These are phyloP conservation scores for Agrilus planipennis DNA, from an alignment of 1,140 invertebrate genomes.

Conservation along the genomic window DNA sequence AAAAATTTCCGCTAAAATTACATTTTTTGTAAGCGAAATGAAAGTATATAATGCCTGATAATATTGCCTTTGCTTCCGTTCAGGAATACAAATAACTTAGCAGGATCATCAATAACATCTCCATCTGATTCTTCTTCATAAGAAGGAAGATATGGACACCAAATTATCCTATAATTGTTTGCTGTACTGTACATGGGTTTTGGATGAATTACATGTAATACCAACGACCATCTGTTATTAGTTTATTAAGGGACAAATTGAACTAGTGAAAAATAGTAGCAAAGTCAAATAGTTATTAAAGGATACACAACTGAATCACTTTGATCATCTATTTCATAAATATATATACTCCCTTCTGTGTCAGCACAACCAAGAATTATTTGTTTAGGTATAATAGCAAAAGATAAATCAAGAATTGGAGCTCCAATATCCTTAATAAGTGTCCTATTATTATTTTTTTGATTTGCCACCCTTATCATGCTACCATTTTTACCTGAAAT, in stretches of 20 bases:
- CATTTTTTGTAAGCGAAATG: conserved; percentile 12
- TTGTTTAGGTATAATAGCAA: conserved; percentile 66
- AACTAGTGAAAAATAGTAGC: conserved; percentile 5
- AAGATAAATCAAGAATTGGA: conserved; percentile 76
- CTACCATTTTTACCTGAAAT: conserved; percentile 55
- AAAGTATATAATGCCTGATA: conserved; percentile 25
- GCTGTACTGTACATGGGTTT: conserved; percentile 6
- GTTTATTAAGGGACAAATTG: conserved; percentile 2
- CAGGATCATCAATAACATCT: conserved; percentile 56
- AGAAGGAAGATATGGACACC: conserved; percentile 83
- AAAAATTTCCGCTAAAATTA: conserved; percentile 46
- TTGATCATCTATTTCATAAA: conserved; percentile 63
- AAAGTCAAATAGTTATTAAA: conserved; percentile 12
- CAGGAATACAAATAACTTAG: conserved; percentile 67
- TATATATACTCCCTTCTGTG: conserved; percentile 65
- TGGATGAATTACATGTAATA: conserved; percentile 43
- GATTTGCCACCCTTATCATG: conserved; percentile 70
- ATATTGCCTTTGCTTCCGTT: conserved; percentile 56
- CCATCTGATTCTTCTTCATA: conserved; percentile 45
- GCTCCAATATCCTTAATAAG: conserved; percentile 80
- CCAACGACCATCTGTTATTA: conserved; percentile 14
- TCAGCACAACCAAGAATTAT: conserved; percentile 79
- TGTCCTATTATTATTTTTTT: conserved; percentile 57
- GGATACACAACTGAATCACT: conserved; percentile 45
- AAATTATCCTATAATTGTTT: conserved; percentile 62